Evolutionary conservation across 1,140 invertebrate genomes (phyloP), one percentile per base, ranked within the genome.

Genomic region (Grapholita molesta): DNA sequence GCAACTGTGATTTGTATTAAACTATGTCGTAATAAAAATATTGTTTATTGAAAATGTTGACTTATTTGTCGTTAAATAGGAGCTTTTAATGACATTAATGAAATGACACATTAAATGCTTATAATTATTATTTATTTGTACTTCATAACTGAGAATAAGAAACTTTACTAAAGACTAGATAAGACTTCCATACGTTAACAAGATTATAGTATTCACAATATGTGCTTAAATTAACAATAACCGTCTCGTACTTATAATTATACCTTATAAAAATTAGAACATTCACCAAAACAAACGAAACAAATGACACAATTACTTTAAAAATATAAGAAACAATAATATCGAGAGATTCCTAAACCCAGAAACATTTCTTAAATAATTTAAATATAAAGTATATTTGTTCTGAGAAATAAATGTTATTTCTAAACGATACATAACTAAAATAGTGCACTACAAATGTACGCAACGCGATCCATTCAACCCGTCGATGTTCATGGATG

Each of bases 21-120:
- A 61, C 15, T 0, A 69, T 69, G 70, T 69, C 65, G 72, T 65
- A 66, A 52, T 53, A 69, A 35, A 73, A 74, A 73, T 76, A 74
- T 66, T 69, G n/a, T n/a, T n/a, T n/a, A n/a, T n/a, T n/a, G n/a
- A n/a, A n/a, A n/a, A n/a, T n/a, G n/a, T n/a, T n/a, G n/a, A n/a
- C n/a, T n/a, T n/a, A n/a, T n/a, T n/a, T n/a, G n/a, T n/a, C n/a
- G n/a, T n/a, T n/a, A n/a, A n/a, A n/a, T n/a, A n/a, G n/a, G n/a
- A n/a, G n/a, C n/a, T n/a, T n/a, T n/a, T n/a, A n/a, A n/a, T n/a
- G n/a, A n/a, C 18, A 57, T 12, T 25, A 11, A 28, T 12, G 9
- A 28, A 57, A 57, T 25, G 32, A 61, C 11, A 15, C 18, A 15
- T 1, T n/a, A 30, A 33, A 38, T 65, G 12, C 32, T 23, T 38